A percentile compares a stretch with the other conserved stretches of the same genome.
phyloP scores from a whole-genome alignment of 2,888 invertebrate species.

The Lasioglossum figueresi region DNA sequence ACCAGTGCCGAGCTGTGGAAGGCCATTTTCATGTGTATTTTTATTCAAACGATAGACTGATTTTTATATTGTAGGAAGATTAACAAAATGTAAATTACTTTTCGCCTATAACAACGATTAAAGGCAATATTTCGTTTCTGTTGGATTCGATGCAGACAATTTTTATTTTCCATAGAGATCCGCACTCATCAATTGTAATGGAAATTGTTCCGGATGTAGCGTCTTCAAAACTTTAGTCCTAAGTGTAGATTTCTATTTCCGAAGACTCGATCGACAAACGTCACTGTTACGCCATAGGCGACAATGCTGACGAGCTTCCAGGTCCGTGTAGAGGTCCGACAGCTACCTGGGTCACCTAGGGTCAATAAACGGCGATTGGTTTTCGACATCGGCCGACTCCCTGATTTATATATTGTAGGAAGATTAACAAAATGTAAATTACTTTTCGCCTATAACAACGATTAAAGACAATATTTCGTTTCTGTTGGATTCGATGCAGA shows the following conservation, averaged over 20 bases:
- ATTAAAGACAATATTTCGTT: too few species aligned
- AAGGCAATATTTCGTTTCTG: too few species aligned
- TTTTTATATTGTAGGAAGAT: too few species aligned
- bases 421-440: not conserved
- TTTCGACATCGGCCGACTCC: constrained; percentile 56
- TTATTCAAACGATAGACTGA: too few species aligned
- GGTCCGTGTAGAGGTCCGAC: not conserved
- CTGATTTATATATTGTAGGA: too few species aligned
- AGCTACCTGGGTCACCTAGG: constrained; percentile 2
- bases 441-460: not conserved
- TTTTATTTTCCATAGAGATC: not conserved
- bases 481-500: not conserved
- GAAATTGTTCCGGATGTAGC: not conserved
- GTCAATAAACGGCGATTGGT: constrained; percentile 57
- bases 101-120: too few species aligned
- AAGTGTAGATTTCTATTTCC: not conserved
- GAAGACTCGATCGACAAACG: not conserved
- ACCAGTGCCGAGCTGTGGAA: too few species aligned
- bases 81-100: not conserved
- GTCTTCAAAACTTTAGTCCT: not conserved
- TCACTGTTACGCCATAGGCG: not conserved
- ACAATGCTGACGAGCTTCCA: not conserved
- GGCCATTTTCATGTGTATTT: too few species aligned
- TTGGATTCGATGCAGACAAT: not conserved
- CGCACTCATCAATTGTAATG: not conserved